Base-by-base conservation (phyloP, 2,113 vertebrate species). In the Eubucco bourcierii region DNA sequence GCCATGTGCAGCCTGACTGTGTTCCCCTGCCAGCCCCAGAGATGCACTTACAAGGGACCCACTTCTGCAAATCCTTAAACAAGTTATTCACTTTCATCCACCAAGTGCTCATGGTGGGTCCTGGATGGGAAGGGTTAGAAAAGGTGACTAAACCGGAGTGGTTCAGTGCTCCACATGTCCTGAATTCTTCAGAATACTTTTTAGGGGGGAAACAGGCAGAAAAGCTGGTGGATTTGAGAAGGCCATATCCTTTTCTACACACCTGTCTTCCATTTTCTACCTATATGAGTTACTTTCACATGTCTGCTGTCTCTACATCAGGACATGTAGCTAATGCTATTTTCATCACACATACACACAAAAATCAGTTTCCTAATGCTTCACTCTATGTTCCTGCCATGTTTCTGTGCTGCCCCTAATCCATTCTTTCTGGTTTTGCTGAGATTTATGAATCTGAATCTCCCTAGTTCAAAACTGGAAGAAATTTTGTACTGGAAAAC, bases 51-150 rank as follows among this genome's bases (percentile, higher is more conserved):
- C 2, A 2, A 72, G 9, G 47, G 68, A 56, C 71, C 50, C 19
- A 2, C 0, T 25, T 33, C 71, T 29, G 0, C 34, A n/a, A 25
- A 63, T 5, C 59, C 31, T 47, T 33, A 3, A 21, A 34, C 12
- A 34, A 47, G 33, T 13, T n/a, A 18, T 73, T 53, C 1, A 1
- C 24, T 80, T n/a, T 53, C 71, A 46, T 24, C 33, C 70, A 63
- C 37, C 5, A 10, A 27, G 60, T 31, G 46, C 31, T 53, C 9
- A 0, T 16, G 47, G 31, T 50, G 9, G 39, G 63, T 65, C 64
- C 21, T 52, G 29, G 10, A 5, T 29, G 24, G 63, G 20, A 33
- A 33, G 23, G 18, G 4, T 80, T 61, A 47, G 68, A 44, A 73
- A 53, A 77, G n/a, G 50, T 28, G 60, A 23, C 19, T 46, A 8